Percentiles rank a stretch among this genome's conserved stretches.
Evolutionary conservation across 2,888 invertebrate genomes (phyloP).

Genomic region (Eurytoma adleriae): DNA sequence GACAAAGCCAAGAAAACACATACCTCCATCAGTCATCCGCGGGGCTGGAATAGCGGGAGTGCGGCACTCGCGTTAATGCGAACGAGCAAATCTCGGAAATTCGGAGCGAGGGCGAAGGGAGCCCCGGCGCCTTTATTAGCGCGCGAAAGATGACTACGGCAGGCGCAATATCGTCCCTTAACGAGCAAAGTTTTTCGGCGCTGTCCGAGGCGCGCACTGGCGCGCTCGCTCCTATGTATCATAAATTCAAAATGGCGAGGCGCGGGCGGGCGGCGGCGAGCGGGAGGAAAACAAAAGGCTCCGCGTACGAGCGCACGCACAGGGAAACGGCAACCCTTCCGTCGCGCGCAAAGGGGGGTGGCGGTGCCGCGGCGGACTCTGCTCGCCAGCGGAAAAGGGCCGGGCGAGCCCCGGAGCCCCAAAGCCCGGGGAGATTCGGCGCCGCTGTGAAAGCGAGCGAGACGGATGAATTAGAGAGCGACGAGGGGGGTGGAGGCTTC

Average conservation of each 20-base stretch:
- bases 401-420: constrained; percentile 43
- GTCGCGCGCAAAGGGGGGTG: constrained; percentile 61
- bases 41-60: not conserved
- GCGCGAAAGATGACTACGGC: constrained; percentile 7
- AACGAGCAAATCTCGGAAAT: constrained; percentile 21
- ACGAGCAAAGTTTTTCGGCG: constrained; percentile 75
- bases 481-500: constrained; percentile 66
- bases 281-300: constrained; percentile 75
- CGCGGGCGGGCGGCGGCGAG: constrained; percentile 56
- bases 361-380: constrained; percentile 38
- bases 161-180: constrained; percentile 59
- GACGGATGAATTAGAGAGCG: constrained; percentile 61
- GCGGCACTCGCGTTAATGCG: constrained; percentile 16
- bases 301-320: not conserved
- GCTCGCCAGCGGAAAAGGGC: constrained; percentile 53
- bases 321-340: constrained; percentile 68
- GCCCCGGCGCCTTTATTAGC: constrained; percentile 48
- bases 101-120: not conserved
- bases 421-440: constrained; percentile 57
- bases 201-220: constrained; percentile 65
- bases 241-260: constrained; percentile 76
- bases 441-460: constrained; percentile 44
- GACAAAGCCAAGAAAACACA: not conserved
- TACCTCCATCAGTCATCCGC: not conserved
- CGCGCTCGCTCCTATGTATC: constrained; percentile 62